Evolutionary conservation across 2,888 invertebrate species (phyloP).

Genomic region (Eumerus sabulonum): DNA sequence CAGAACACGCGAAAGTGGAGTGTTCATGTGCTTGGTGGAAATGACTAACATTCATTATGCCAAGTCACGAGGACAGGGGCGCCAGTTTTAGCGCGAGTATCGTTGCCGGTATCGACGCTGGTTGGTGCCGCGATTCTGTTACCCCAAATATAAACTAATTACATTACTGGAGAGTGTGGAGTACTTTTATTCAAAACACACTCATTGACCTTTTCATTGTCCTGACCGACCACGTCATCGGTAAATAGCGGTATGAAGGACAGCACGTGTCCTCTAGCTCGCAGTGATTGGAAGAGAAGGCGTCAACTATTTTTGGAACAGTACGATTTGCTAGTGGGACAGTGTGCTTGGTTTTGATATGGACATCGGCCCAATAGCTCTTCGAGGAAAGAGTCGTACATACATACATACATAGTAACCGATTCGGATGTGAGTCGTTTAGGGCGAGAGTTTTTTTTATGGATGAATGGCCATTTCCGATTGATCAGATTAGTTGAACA

Average conservation of each 20-base stretch:
- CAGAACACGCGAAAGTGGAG: constrained; percentile 5
- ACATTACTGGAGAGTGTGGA: constrained; percentile 39
- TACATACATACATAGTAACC: too few relatives aligned
- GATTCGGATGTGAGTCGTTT: too few relatives aligned
- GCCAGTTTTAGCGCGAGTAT: constrained; percentile 1
- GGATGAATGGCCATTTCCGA: too few relatives aligned
- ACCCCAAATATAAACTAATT: constrained; percentile 23
- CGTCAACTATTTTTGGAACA: not conserved
- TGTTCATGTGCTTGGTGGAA: constrained; percentile 24
- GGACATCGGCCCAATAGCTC: too few relatives aligned
- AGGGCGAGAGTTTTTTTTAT: too few relatives aligned
- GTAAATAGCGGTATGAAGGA: constrained; percentile 21
- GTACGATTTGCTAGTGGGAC: too few relatives aligned
- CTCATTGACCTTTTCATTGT: constrained; percentile 53
- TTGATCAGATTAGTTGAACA: too few relatives aligned
- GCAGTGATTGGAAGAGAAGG: constrained; percentile 16
- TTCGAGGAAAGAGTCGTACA: not conserved
- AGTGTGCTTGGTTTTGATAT: too few relatives aligned
- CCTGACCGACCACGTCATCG: constrained; percentile 37
- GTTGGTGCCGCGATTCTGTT: too few relatives aligned
- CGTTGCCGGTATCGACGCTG: too few relatives aligned
- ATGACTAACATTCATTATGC: constrained; percentile 52
- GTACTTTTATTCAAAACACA: constrained; percentile 27
- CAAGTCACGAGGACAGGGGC: constrained; percentile 33
- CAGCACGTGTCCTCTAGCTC: not conserved